Base-by-base conservation (phyloP, 2,113 vertebrate species). In the Halichoerus grypus region DNA sequence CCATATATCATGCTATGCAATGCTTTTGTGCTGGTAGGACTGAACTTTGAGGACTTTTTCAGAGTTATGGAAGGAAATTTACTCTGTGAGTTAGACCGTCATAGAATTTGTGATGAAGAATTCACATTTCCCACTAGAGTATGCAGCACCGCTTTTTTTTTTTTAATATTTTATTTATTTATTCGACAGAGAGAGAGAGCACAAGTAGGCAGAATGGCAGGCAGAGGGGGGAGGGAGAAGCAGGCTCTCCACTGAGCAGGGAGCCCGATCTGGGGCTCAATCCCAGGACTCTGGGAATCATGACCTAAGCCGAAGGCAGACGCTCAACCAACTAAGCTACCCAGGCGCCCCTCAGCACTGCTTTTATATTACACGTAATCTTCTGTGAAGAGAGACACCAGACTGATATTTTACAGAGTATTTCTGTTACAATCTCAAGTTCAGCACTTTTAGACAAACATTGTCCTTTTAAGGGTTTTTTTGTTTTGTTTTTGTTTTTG, bases 371-470 rank as follows among this genome's bases (percentile, higher is more conserved):
- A 97, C 24, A 97, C 53, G 22, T 74, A 84, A 85, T 95, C 72
- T 97, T 98, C 97, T 90, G 49, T 91, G 87, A 95, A 98, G 91
- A 84, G 10, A 91, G 46, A 97, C 26, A 36, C 49, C 65, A n/a
- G 49, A 8, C 3, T 98, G 97, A 98, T 97, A 65, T 96, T 98
- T 98, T 97, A 95, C 97, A 98, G 98, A 98, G 82, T 97, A 97
- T 98, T 98, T 94, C 97, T 16, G 10, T 97, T 97, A 97, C 92
- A 97, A 97, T 95, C 98, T 98, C 97, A 86, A 96, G 31, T 98
- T 98, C 61, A 4, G 94, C 97, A 98, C 92, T 98, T 98, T 98
- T 96, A 97, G 98, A 97, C 96, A 98, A 98, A 98, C 97, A 96
- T 81, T 97, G 86, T 96, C 67, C 55, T 94, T 67, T 86, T 87